A percentile compares a stretch with the other conserved stretches of the same genome.
Conservation (phyloP, 2,797 vertebrate species). For the Falco cherrug region DNA sequence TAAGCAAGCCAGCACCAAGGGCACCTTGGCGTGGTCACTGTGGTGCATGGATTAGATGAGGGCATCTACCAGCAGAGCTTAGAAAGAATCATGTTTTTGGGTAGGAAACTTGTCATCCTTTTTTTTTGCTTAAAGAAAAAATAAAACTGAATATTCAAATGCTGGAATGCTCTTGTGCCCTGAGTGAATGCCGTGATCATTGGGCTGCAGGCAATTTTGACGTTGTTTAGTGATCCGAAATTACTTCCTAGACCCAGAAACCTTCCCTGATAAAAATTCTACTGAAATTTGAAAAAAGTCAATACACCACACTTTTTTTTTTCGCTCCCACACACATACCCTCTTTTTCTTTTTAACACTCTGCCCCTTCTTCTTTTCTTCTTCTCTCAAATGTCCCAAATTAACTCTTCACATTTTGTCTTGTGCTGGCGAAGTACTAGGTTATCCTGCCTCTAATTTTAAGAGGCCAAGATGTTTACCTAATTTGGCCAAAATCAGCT, state of each 20-base stretch:
- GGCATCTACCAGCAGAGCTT: neutral
- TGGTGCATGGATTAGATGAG: neutral
- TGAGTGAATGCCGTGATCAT: neutral
- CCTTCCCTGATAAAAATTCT: neutral
- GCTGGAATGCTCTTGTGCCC: neutral
- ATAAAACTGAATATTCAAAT: neutral
- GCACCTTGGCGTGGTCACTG: neutral
- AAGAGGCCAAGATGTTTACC: neutral
- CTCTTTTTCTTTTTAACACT: neutral
- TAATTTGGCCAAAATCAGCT: neutral
- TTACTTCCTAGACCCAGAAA: neutral
- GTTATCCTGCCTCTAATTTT: neutral
- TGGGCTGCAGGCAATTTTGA: constrained; percentile 14
- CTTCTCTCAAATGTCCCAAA: neutral
- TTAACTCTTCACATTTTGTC: neutral
- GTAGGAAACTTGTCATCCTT: neutral
- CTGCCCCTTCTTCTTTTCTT: neutral
- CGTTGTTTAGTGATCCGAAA: neutral
- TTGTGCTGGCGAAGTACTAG: neutral
- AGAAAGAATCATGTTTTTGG: neutral
- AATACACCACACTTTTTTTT: neutral
- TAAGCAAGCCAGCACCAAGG: neutral
- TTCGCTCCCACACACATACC: too few species aligned
- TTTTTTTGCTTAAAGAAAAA: constrained; percentile 11
- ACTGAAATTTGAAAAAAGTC: neutral